Evolutionary conservation across 2,797 vertebrate genomes (phyloP), one percentile per base, ranked within the genome.

Genomic region (Chrosomus eos): DNA sequence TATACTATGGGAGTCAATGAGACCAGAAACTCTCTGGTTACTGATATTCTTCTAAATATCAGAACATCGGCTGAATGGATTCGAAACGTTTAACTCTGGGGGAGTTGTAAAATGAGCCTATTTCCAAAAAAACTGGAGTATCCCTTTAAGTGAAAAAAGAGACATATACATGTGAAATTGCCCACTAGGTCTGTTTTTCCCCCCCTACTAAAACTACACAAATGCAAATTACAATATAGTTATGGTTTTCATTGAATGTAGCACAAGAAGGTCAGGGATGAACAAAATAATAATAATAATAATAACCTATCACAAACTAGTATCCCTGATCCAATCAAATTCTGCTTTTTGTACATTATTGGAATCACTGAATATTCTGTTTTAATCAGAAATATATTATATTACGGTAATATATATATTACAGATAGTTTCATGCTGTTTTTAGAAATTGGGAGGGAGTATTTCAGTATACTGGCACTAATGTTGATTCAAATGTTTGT

Each of bases 401-500:
- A 11, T 62, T 64, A 43, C n/a, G n/a, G n/a, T n/a, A n/a, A n/a
- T n/a, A n/a, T n/a, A n/a, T n/a, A n/a, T n/a, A n/a, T n/a, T n/a
- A n/a, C n/a, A n/a, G n/a, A n/a, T n/a, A n/a, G n/a, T n/a, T n/a
- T 43, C 58, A 45, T 8, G 38, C 53, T 60, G 40, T 28, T 79
- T 43, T 79, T 23, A 36, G 45, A 36, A 64, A 67, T 66, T 48
- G 78, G 9, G 19, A 53, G 78, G 62, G 64, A 31, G 38, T 45
- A 40, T 55, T 38, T 33, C 31, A 81, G 33, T 38, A 19, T 55
- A 28, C 45, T 51, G 19, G 23, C 43, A 51, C 68, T 75, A 67
- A 36, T 45, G 60, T 75, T 67, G 60, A 83, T 75, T 31, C 58
- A 40, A 83, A 51, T 67, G 71, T 76, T 83, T 75, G 48, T 53